phyloP scores from a whole-genome alignment of 2,797 vertebrate species.

The Coregonus suidteri region DNA sequence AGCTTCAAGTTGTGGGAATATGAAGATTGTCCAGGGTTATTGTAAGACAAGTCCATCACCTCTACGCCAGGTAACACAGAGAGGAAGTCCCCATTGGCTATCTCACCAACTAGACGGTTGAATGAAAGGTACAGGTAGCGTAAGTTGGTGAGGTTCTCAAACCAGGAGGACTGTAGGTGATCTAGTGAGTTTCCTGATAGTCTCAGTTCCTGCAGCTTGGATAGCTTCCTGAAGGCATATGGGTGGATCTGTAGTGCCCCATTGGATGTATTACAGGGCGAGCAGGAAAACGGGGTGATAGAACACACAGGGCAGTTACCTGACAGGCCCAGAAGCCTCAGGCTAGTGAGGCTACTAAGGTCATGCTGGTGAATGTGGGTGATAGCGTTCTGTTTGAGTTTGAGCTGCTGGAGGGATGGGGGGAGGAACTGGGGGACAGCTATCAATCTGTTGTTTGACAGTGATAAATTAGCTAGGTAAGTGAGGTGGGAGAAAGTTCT shows the following conservation, averaged over 20 bases:
- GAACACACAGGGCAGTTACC: constrained; percentile 70
- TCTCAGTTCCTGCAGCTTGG: constrained; percentile 37
- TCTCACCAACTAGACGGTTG: constrained; percentile 54
- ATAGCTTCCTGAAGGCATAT: constrained; percentile 33
- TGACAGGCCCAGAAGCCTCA: constrained; percentile 63
- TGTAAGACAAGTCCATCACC: constrained; percentile 66
- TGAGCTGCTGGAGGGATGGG: constrained; percentile 33
- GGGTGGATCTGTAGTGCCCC: constrained; percentile 37
- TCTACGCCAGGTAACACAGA: constrained; percentile 51
- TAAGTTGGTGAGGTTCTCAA: constrained; percentile 52
- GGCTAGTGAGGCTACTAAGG: constrained; percentile 51
- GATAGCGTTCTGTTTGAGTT: constrained; percentile 57
- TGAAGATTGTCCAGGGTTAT: constrained; percentile 38
- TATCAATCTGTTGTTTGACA: constrained; percentile 52
- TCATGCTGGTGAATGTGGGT: constrained; percentile 42
- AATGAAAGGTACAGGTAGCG: constrained; percentile 60
- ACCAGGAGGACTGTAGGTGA: constrained; percentile 35
- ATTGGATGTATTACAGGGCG: constrained; percentile 33
- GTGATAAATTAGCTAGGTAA: constrained; percentile 34
- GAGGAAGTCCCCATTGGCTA: constrained; percentile 53
- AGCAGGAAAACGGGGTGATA: constrained; percentile 68
- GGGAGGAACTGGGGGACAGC: constrained; percentile 48
- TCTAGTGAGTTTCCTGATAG: constrained; percentile 59
- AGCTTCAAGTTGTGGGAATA: constrained; percentile 41
- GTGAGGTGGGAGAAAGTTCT: constrained; percentile 31